Evolutionary conservation across 2,797 vertebrate species (phyloP).

Genomic region (Thamnophis elegans): DNA sequence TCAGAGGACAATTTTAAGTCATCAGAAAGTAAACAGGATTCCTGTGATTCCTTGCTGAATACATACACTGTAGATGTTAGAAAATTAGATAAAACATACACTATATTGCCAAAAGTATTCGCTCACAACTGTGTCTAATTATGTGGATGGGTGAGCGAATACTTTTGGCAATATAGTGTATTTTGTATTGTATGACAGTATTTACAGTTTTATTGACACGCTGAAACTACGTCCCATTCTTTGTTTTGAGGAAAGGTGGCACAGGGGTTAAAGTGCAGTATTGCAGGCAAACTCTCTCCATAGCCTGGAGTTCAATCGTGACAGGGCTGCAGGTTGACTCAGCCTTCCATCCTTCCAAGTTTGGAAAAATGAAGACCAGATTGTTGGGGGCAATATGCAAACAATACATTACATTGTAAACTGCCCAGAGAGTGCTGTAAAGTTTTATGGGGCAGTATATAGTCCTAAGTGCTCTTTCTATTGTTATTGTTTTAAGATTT

Average conservation of each 20-base stretch:
- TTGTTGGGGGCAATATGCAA: neutral
- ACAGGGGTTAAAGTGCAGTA: neutral
- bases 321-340: neutral
- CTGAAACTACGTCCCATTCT: neutral
- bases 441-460: neutral
- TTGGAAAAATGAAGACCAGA: neutral
- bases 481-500: neutral
- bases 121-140: no score
- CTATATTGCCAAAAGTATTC: no score
- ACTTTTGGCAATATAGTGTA: neutral
- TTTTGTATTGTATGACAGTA: neutral
- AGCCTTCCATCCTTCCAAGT: neutral
- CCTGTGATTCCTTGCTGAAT: neutral
- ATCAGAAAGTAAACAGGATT: neutral
- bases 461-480: neutral
- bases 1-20: neutral
- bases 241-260: neutral
- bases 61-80: neutral
- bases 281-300: neutral
- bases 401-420: neutral
- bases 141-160: no score
- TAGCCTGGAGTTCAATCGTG: neutral
- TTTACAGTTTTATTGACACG: neutral
- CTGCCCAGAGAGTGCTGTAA: neutral
- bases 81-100: neutral